Evolutionary conservation across 2,113 vertebrate species (phyloP).

Genomic region (Cyrtonyx montezumae): DNA sequence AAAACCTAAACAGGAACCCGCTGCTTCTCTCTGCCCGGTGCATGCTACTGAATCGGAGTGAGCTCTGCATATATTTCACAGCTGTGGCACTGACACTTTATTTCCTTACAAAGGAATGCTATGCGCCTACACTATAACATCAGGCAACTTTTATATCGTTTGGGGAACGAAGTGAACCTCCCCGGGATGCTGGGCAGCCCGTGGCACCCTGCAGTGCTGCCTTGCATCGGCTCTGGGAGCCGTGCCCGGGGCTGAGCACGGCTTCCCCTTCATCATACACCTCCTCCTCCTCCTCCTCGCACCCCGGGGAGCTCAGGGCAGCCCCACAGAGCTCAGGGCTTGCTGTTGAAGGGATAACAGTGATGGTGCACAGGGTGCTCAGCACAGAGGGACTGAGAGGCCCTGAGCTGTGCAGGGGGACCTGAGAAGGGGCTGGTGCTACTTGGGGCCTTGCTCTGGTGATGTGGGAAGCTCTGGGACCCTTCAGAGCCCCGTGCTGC

Average conservation of each 20-base stretch:
- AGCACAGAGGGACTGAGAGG: rapidly evolving
- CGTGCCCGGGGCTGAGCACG: not conserved
- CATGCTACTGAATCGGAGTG: not conserved
- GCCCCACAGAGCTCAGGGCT: rapidly evolving
- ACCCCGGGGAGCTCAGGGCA: rapidly evolving
- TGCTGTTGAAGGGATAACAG: not conserved
- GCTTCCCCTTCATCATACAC: not conserved
- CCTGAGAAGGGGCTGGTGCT: not conserved
- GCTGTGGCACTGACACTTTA: slow-evolving; percentile 56
- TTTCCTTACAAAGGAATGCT: slow-evolving; percentile 57
- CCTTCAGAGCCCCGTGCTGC: not conserved
- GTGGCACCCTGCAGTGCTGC: rapidly evolving
- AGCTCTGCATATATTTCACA: not conserved
- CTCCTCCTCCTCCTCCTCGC: not conserved
- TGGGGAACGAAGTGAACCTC: not conserved
- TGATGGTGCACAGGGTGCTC: no score
- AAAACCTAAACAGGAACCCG: slow-evolving; percentile 67
- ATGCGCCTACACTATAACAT: not conserved
- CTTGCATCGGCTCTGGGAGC: not conserved
- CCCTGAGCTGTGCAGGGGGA: not conserved
- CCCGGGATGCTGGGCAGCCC: not conserved
- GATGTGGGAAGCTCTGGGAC: not conserved
- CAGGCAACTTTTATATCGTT: not conserved
- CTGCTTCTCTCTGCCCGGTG: slow-evolving; percentile 10
- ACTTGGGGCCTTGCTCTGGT: not conserved